Evolutionary conservation across 1,140 invertebrate species (phyloP).

Genomic region (Cotesia glomerata): DNA sequence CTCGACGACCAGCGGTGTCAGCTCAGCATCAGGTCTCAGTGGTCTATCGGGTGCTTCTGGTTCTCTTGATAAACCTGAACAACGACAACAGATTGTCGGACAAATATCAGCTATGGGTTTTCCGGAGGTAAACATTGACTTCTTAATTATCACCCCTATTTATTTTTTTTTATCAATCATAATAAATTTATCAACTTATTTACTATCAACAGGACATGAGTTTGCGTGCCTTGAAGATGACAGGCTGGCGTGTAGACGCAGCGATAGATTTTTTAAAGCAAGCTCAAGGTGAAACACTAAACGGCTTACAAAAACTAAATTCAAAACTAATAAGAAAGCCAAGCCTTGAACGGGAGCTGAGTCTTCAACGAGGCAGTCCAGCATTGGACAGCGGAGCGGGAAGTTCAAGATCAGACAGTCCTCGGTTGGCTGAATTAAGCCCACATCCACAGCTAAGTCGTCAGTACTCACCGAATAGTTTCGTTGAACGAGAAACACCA

Average conservation of each 20-base stretch:
- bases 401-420: constrained; percentile 88
- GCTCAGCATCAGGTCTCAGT: constrained; percentile 71
- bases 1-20: constrained; percentile 72
- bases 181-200: constrained; percentile 2
- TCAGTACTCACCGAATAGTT: constrained; percentile 64
- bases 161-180: neutral
- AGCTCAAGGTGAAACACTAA: constrained; percentile 66
- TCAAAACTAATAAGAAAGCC: constrained; percentile 85
- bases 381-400: constrained; percentile 85
- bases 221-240: constrained; percentile 71
- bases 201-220: constrained; percentile 67
- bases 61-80: constrained; percentile 58
- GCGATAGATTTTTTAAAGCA: constrained; percentile 77
- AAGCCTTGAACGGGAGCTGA: constrained; percentile 81
- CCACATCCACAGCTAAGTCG: constrained; percentile 66
- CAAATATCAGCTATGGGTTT: constrained; percentile 72
- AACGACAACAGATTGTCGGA: constrained; percentile 65
- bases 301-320: constrained; percentile 68
- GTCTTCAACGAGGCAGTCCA: constrained; percentile 79
- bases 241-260: constrained; percentile 72
- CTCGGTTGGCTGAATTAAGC: constrained; percentile 64
- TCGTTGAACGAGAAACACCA: constrained; percentile 69
- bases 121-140: constrained; percentile 65
- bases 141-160: neutral
- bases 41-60: constrained; percentile 64